Evolutionary conservation across 2,888 invertebrate genomes (phyloP).

Genomic region (Chymomyza amoena): DNA sequence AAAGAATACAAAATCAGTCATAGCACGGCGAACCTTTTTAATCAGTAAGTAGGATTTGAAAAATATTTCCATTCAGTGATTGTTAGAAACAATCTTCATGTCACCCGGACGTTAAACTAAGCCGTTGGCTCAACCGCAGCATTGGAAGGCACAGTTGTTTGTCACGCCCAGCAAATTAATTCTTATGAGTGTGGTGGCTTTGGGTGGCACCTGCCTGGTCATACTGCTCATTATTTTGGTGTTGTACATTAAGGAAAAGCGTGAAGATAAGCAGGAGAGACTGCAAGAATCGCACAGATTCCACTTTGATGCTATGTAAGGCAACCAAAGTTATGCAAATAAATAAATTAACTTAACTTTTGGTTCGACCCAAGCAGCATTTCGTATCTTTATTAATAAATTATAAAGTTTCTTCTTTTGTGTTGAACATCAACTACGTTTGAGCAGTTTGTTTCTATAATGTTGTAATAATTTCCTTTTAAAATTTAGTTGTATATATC

Average conservation of each 20-base stretch:
- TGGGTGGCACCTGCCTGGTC: conserved; percentile 91
- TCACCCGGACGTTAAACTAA: too few relatives aligned
- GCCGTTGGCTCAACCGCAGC: conserved; percentile 86
- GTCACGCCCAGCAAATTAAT: conserved; percentile 96
- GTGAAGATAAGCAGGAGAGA: conserved; percentile 88
- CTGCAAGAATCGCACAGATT: conserved; percentile 90
- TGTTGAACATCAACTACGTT: conserved; percentile 13
- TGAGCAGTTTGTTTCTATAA: conserved; percentile 16
- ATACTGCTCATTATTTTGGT: conserved; percentile 91
- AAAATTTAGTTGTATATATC: conserved; percentile 9
- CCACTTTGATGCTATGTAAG: conserved; percentile 91
- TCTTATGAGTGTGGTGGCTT: conserved; percentile 92
- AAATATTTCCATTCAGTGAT: too few relatives aligned
- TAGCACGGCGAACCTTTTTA: too few relatives aligned
- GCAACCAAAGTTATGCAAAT: not conserved
- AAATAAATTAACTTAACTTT: conserved; percentile 10
- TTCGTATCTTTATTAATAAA: conserved; percentile 30
- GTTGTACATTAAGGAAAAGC: conserved; percentile 93
- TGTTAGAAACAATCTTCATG: too few relatives aligned
- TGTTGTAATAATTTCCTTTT: conserved; percentile 22
- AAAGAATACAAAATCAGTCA: too few relatives aligned
- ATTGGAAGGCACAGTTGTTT: conserved; percentile 95
- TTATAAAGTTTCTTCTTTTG: not conserved
- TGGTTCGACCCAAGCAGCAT: conserved; percentile 22
- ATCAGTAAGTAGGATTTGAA: too few relatives aligned